Conservation (phyloP, 2,113 vertebrate genomes). For the Microcebus murinus region DNA sequence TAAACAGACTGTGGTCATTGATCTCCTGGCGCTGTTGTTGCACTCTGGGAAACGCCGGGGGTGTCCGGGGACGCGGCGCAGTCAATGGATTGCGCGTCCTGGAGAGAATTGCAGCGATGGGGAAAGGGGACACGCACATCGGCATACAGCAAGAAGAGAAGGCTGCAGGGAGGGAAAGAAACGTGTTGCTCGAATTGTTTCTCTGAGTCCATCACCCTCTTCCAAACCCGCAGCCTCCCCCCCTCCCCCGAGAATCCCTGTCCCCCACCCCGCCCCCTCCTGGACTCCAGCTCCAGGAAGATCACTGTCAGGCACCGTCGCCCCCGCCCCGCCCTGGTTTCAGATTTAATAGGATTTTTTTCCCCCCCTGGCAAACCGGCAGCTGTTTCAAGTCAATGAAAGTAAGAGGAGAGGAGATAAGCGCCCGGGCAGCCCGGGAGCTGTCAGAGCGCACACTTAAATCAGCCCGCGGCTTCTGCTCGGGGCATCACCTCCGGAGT, state of each 20-base stretch:
- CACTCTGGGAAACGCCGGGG: slow-evolving; percentile 70
- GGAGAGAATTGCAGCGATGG: not conserved
- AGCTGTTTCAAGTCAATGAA: slow-evolving; percentile 61
- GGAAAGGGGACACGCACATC: not conserved
- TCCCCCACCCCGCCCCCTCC: not conserved
- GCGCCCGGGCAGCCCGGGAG: not conserved
- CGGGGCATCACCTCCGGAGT: not conserved
- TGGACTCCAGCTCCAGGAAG: not conserved
- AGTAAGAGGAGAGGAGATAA: slow-evolving; percentile 60
- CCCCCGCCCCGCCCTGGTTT: not conserved
- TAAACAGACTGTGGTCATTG: slow-evolving; percentile 56
- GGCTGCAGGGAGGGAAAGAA: not conserved
- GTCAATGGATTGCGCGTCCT: slow-evolving; percentile 34
- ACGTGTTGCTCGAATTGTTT: not conserved
- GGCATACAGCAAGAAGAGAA: not conserved
- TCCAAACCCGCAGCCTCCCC: not conserved
- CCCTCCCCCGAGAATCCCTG: too few species aligned
- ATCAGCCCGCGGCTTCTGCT: not conserved
- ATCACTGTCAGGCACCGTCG: not conserved
- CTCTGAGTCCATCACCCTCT: not conserved
- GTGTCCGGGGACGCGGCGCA: slow-evolving; percentile 47
- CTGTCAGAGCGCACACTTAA: slow-evolving; percentile 45
- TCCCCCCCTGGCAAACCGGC: not conserved
- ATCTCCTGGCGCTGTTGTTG: slow-evolving; percentile 60
- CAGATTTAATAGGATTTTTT: not conserved